Evolutionary conservation across 2,113 vertebrate species (phyloP).

Genomic region (Cinclus mexicanus): DNA sequence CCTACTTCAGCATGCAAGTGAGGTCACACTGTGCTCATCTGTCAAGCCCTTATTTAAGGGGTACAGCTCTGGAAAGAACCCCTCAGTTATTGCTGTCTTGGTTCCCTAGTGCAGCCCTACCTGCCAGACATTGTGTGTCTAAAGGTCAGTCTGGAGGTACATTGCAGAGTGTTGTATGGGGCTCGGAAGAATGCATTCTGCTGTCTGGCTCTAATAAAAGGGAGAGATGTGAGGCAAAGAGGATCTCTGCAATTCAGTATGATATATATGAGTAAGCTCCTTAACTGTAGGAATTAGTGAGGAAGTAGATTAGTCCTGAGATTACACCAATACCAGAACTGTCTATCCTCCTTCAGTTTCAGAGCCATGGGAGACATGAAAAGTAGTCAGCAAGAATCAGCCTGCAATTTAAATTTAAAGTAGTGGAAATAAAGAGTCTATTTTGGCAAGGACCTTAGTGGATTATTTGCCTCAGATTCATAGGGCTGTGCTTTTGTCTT

Average conservation of each 20-base stretch:
- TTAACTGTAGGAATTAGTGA: slow-evolving; percentile 52
- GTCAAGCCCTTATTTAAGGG: not conserved
- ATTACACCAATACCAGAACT: slow-evolving; percentile 35
- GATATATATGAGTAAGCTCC: slow-evolving; percentile 41
- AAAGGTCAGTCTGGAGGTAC: not conserved
- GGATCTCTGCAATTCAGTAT: slow-evolving; percentile 53
- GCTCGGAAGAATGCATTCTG: not conserved
- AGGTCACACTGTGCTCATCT: not conserved
- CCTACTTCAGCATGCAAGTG: not conserved
- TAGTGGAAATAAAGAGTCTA: not conserved
- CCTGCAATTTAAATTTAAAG: slow-evolving; percentile 32
- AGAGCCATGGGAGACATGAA: slow-evolving; percentile 16
- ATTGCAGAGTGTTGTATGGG: not conserved
- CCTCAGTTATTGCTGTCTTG: not conserved
- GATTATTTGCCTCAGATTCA: not conserved
- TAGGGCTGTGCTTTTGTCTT: not conserved
- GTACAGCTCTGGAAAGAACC: not conserved
- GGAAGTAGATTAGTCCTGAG: slow-evolving; percentile 50
- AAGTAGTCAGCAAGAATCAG: slow-evolving; percentile 26
- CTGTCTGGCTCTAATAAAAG: not conserved
- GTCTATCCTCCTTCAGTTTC: slow-evolving; percentile 29
- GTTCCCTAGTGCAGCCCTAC: not conserved
- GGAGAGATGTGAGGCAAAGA: slow-evolving; percentile 7
- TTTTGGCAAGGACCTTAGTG: not conserved
- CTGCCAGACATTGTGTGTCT: not conserved